Percentiles rank a stretch among this genome's conserved stretches.
phyloP scores from a whole-genome alignment of 2,888 invertebrate species.

The Nematopogon swammerdamellus region DNA sequence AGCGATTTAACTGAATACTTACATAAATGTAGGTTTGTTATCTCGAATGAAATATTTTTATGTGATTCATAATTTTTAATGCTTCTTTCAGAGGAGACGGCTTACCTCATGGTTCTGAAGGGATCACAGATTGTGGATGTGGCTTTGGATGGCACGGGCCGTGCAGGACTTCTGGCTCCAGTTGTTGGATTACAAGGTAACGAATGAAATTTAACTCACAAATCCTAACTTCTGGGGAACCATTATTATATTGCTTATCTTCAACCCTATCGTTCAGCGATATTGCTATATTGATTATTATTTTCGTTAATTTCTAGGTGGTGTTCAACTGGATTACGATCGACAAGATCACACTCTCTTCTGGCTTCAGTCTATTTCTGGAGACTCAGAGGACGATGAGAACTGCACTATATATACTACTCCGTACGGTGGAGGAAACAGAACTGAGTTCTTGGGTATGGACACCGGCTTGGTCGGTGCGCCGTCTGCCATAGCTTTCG shows the following conservation, averaged over 20 bases:
- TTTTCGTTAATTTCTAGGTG: constrained; percentile 53
- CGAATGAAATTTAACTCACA: background rate
- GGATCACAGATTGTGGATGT: constrained; percentile 88
- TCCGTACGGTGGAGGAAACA: constrained; percentile 82
- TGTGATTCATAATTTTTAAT: constrained; percentile 1
- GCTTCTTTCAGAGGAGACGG: constrained; percentile 68
- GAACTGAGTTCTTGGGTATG: constrained; percentile 74
- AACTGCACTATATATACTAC: constrained; percentile 85
- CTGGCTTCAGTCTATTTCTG: constrained; percentile 75
- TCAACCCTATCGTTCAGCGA: no score
- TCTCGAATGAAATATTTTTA: background rate
- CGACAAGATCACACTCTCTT: constrained; percentile 78
- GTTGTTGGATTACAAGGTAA: constrained; percentile 73
- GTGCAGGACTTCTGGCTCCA: constrained; percentile 77
- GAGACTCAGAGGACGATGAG: constrained; percentile 71
- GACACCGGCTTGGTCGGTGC: constrained; percentile 88
- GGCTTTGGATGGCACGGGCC: constrained; percentile 70
- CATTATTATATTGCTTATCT: no score
- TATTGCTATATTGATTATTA: background rate
- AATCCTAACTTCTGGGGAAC: no score
- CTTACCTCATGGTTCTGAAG: constrained; percentile 87
- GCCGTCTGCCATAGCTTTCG: constrained; percentile 89
- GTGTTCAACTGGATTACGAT: constrained; percentile 90
- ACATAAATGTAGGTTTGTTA: no score
- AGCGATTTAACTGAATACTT: no score